Conservation (phyloP, 1,140 invertebrate species). For the Zeugodacus cucurbitae region DNA sequence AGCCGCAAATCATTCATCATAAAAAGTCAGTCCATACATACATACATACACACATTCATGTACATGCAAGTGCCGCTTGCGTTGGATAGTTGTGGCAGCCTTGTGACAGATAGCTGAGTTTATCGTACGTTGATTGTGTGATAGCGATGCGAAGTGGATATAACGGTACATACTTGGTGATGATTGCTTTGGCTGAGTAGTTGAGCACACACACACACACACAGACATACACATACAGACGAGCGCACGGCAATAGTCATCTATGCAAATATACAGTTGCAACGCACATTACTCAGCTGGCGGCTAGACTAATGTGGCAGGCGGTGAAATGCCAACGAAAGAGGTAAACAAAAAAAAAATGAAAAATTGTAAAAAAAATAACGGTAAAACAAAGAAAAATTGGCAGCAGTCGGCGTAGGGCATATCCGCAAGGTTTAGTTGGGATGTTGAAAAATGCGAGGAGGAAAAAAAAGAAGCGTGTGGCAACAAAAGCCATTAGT, state of each 20-base stretch:
- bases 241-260: background rate
- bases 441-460: background rate
- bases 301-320: constrained; percentile 33
- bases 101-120: constrained; percentile 25
- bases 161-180: background rate
- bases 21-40: background rate
- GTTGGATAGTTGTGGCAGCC: background rate
- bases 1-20: constrained; percentile 35
- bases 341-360: background rate
- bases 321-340: constrained; percentile 19
- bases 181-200: constrained; percentile 32
- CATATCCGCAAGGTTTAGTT: background rate
- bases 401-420: background rate
- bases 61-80: background rate
- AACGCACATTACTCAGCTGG: constrained; percentile 25
- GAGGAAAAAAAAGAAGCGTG: background rate
- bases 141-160: background rate
- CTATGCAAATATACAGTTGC: constrained; percentile 33
- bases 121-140: background rate
- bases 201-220: background rate
- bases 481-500: constrained; percentile 34
- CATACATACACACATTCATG: background rate
- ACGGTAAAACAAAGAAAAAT: constrained; percentile 35
- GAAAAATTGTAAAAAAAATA: background rate
- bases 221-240: background rate